These are phyloP conservation scores for Eupithecia abbreviata DNA, from an alignment of 2,888 invertebrate genomes.

Conservation along the genomic window DNA sequence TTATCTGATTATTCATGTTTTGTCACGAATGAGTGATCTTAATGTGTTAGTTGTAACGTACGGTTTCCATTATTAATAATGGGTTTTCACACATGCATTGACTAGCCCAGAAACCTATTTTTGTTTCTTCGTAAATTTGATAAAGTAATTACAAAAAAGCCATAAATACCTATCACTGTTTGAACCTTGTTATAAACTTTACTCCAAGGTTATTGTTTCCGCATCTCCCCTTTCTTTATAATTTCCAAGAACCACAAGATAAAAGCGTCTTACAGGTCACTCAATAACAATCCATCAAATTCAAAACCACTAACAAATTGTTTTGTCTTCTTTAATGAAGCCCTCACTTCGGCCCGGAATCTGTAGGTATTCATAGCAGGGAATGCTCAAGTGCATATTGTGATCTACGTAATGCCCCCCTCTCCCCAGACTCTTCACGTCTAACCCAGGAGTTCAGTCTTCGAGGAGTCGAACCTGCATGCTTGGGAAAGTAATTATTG, in stretches of 20 bases:
- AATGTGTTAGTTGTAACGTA: slow-evolving; percentile 1
- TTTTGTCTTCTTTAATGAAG: slow-evolving; percentile 60
- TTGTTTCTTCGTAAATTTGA: neutral
- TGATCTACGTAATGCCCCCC: slow-evolving; percentile 71
- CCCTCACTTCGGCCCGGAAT: slow-evolving; percentile 64
- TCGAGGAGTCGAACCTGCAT: slow-evolving; percentile 60
- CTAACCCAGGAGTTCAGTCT: slow-evolving; percentile 69
- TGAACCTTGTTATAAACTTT: neutral
- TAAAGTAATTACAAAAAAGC: neutral
- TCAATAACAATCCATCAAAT: neutral
- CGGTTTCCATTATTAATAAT: neutral
- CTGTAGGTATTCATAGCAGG: slow-evolving; percentile 75
- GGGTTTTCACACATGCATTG: neutral
- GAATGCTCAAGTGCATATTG: slow-evolving; percentile 83
- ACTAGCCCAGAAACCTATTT: neutral
- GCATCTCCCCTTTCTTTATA: neutral
- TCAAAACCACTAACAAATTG: slow-evolving; percentile 18
- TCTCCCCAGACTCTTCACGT: slow-evolving; percentile 74
- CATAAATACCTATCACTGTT: neutral
- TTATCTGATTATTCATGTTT: slow-evolving; percentile 28
- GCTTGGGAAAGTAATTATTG: slow-evolving; percentile 44
- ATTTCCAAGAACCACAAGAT: neutral
- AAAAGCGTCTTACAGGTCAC: neutral
- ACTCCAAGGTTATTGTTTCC: neutral
- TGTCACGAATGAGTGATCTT: slow-evolving; percentile 12